phyloP scores from a whole-genome alignment of 2,797 vertebrate genomes.

The Melopsittacus undulatus region DNA sequence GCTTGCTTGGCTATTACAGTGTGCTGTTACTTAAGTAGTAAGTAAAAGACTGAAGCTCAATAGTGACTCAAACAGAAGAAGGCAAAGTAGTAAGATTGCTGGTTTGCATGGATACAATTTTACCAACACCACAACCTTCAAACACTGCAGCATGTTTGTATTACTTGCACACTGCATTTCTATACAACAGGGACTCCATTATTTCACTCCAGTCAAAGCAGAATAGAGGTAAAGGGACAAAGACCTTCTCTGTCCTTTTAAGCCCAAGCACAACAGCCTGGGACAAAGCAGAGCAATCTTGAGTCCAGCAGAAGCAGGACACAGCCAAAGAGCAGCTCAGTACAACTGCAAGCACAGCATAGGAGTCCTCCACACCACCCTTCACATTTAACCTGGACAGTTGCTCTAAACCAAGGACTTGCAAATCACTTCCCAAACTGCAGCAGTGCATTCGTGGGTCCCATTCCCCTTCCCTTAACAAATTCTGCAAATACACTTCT shows the following conservation, averaged over 20 bases:
- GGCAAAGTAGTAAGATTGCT: neutral
- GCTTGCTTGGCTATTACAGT: neutral
- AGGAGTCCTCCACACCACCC: accelerated
- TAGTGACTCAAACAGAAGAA: neutral
- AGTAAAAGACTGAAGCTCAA: neutral
- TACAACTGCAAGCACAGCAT: neutral
- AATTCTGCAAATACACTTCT: neutral
- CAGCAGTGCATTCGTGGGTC: neutral
- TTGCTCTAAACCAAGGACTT: neutral
- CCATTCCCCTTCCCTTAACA: neutral
- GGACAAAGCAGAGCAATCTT: neutral
- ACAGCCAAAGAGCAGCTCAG: neutral
- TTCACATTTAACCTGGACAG: neutral
- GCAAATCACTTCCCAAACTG: neutral
- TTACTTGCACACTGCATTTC: neutral
- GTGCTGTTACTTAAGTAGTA: neutral
- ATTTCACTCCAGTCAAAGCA: neutral
- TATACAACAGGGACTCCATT: neutral
- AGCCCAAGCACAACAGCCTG: neutral
- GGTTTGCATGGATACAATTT: neutral
- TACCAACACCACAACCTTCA: neutral
- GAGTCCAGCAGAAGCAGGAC: neutral
- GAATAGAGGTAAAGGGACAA: neutral
- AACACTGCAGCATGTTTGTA: neutral
- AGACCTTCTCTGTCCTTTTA: neutral